phyloP scores from a whole-genome alignment of 2,797 vertebrate species.

The Protosalanx chinensis region DNA sequence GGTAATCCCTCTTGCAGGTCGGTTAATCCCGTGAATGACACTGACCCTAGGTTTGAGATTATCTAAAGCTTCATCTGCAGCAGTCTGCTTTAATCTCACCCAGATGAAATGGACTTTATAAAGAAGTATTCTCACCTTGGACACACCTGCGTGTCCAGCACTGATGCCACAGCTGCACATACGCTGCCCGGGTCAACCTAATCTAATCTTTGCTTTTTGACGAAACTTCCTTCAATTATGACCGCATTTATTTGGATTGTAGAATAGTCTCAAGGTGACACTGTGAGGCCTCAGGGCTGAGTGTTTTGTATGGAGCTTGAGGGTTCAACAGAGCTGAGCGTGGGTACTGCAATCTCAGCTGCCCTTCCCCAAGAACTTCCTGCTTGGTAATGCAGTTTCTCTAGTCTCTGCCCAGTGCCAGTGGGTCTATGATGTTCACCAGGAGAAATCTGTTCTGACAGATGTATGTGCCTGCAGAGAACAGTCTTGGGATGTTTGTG shows the following conservation, averaged over 20 bases:
- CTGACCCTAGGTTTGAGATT: slow-evolving; percentile 24
- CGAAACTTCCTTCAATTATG: background rate
- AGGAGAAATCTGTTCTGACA: slow-evolving; percentile 6
- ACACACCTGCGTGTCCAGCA: slow-evolving; percentile 10
- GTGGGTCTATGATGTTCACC: slow-evolving; percentile 3
- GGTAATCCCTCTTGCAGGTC: slow-evolving; percentile 39
- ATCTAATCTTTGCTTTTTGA: background rate
- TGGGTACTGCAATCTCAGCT: background rate
- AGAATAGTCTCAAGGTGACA: background rate
- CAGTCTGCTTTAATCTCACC: slow-evolving; percentile 28
- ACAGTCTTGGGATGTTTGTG: slow-evolving; percentile 1
- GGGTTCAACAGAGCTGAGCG: background rate
- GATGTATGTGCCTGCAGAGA: slow-evolving; percentile 1
- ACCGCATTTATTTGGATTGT: no score
- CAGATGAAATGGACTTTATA: slow-evolving; percentile 12
- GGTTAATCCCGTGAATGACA: slow-evolving; percentile 39
- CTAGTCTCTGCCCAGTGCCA: background rate
- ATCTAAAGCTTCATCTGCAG: slow-evolving; percentile 34
- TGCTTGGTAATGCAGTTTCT: background rate
- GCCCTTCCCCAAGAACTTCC: background rate
- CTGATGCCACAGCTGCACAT: background rate
- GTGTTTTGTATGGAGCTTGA: no score
- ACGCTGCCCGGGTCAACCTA: background rate
- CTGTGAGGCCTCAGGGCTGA: background rate
- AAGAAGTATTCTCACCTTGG: background rate